Evolutionary conservation across 92 coral and sea anemone species (phyloP), one percentile per base, ranked within the genome.

Genomic region (Desmophyllum pertusum): DNA sequence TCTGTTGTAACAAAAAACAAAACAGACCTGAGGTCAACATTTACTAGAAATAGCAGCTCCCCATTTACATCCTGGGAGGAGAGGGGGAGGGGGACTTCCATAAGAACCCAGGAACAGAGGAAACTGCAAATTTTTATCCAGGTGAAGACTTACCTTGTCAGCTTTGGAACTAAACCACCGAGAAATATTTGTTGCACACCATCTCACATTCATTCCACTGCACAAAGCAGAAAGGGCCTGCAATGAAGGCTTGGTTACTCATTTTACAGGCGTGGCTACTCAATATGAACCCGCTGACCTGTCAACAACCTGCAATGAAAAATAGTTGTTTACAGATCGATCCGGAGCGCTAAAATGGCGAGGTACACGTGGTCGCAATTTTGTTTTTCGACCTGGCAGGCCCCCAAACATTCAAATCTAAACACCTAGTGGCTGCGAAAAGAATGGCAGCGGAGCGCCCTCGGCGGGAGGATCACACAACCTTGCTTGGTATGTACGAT

Each of bases 361-460:
- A 36, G 18, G 67, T 78, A 74, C 94, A 91, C 94, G 94, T 91
- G 94, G 94, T 91, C 66, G 21, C 73, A 46, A 52, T 83, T 65
- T 73, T 51, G 81, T 79, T 84, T 13, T 70, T 55, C 74, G 11
- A 55, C 48, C 68, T 79, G 61, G 70, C 53, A 89, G 73, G 81
- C 79, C 81, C 61, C 78, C 76, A 6, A 70, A 75, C 84, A 80
- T 85, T 77, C 42, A 71, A 40, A 84, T 36, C 52, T 35, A 84
- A 6, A 35, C 62, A 84, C 86, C 84, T 84, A 82, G 80, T 72
- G 74, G 74, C 62, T 59, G 71, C 63, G 65, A 64, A n/a, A 69
- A 82, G 68, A 82, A 96, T 97, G 99, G 95, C 98, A 46, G 86
- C 84, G 46, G 90, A 92, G 80, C 74, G 99, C 84, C 99, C 99